A percentile compares a stretch with the other conserved stretches of the same genome.
These are phyloP conservation scores for Zaprionus ghesquierei DNA, from an alignment of 1,140 invertebrate genomes.

Conservation along the genomic window DNA sequence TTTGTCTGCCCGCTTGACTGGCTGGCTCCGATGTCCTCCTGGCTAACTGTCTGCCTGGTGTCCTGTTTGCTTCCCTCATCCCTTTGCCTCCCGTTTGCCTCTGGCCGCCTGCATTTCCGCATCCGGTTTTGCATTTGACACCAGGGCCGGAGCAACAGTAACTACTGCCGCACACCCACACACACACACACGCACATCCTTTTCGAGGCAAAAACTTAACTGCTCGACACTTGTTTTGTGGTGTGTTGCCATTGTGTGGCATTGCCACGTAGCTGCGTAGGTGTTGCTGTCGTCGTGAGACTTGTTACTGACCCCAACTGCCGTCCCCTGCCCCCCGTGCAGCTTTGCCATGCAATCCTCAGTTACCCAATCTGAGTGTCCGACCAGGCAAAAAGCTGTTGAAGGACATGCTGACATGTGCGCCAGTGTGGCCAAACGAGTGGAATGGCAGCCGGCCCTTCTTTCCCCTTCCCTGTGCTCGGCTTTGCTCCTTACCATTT, in stretches of 20 bases:
- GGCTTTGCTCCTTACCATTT: constrained; percentile 24
- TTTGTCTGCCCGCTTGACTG: constrained; percentile 76
- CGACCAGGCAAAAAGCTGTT: constrained; percentile 63
- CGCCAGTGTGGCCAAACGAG: constrained; percentile 25
- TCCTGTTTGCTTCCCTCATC: constrained; percentile 9
- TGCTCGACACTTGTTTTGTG: constrained; percentile 77
- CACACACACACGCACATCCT: constrained; percentile 23
- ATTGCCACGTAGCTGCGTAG: constrained; percentile 20
- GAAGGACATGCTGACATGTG: constrained; percentile 69
- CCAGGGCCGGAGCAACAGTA: constrained; percentile 48
- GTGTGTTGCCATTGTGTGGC: constrained; percentile 68
- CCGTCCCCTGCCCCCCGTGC: background rate
- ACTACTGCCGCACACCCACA: constrained; percentile 19
- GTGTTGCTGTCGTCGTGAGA: constrained; percentile 50
- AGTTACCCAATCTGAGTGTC: constrained; percentile 44
- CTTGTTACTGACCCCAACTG: constrained; percentile 53
- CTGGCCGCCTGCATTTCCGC: constrained; percentile 69
- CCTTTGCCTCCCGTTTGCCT: constrained; percentile 2
- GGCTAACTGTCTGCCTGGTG: constrained; percentile 36
- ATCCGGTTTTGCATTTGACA: constrained; percentile 80
- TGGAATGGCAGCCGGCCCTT: constrained; percentile 47
- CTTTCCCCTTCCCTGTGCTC: background rate
- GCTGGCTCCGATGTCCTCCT: constrained; percentile 52
- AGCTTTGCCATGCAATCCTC: background rate
- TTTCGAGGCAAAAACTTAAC: constrained; percentile 67